phyloP scores from a whole-genome alignment of 2,888 invertebrate genomes.

The Boloria euphrosyne region DNA sequence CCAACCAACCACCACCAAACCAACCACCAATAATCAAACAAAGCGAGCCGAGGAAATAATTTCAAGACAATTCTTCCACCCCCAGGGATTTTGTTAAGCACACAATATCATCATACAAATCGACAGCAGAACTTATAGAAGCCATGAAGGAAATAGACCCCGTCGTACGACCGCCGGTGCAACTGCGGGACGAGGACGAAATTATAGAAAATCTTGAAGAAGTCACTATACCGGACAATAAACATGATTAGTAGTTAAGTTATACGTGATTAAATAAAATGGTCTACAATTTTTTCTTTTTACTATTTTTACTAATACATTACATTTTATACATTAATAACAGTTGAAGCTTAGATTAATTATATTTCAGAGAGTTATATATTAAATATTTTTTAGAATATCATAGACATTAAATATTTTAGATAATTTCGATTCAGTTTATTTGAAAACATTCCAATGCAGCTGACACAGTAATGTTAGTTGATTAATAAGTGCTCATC shows the following conservation, averaged over 20 bases:
- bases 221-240: slow-evolving; percentile 45
- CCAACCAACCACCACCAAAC: too few relatives aligned
- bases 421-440: too few relatives aligned
- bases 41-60: too few relatives aligned
- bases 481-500: too few relatives aligned
- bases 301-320: not conserved
- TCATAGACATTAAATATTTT: too few relatives aligned
- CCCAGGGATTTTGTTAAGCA: slow-evolving; percentile 69
- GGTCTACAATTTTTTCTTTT: not conserved
- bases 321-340: too few relatives aligned
- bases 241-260: slow-evolving; percentile 41
- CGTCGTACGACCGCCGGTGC: slow-evolving; percentile 37
- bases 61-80: not conserved
- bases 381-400: too few relatives aligned
- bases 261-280: not conserved
- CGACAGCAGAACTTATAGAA: slow-evolving; percentile 61
- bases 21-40: too few relatives aligned
- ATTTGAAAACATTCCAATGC: too few relatives aligned
- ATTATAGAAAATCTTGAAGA: slow-evolving; percentile 39
- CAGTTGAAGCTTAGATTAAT: too few relatives aligned
- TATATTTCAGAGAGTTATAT: too few relatives aligned
- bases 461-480: too few relatives aligned
- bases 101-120: slow-evolving; percentile 71
- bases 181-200: slow-evolving; percentile 36
- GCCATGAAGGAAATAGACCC: slow-evolving; percentile 60